These are phyloP conservation scores for Drosophila mauritiana DNA, from an alignment of 1,140 invertebrate species.

Conservation along the genomic window DNA sequence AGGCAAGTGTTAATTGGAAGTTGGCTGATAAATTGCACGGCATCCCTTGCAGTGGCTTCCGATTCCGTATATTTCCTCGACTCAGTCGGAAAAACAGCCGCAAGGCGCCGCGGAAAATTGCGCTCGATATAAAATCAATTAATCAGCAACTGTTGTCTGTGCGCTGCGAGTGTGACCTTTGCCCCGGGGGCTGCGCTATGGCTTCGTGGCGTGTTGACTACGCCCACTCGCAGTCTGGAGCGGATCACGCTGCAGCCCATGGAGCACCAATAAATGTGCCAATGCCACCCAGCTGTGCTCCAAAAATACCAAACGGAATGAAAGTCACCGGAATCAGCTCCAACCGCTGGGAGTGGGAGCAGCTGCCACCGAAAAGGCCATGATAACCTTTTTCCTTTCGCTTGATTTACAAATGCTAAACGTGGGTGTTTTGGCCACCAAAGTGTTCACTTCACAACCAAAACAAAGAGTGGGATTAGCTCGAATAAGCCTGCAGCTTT, in stretches of 20 bases:
- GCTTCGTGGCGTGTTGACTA: conserved; percentile 51
- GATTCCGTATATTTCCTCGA: conserved; percentile 1
- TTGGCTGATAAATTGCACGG: conserved; percentile 39
- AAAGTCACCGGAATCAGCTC: conserved; percentile 19
- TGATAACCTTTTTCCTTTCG: conserved; percentile 55
- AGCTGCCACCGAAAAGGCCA: conserved; percentile 56
- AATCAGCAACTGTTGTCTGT: conserved; percentile 54
- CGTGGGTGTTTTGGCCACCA: conserved; percentile 16
- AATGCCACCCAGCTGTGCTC: conserved; percentile 1
- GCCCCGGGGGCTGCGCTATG: conserved; percentile 40
- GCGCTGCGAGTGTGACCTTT: conserved; percentile 46
- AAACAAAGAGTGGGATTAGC: conserved; percentile 2
- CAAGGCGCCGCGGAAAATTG: conserved; percentile 19
- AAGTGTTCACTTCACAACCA: conserved; percentile 1
- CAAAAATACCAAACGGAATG: conserved; percentile 25
- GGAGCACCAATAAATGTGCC: conserved; percentile 6
- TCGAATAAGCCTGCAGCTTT: conserved; percentile 3
- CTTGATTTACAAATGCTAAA: conserved; percentile 60
- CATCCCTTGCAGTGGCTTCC: conserved; percentile 30
- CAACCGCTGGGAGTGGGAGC: conserved; percentile 50
- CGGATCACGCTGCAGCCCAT: conserved; percentile 21
- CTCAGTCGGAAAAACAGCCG: conserved; percentile 3
- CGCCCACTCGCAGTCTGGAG: conserved; percentile 27
- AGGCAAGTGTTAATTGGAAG: conserved; percentile 61
- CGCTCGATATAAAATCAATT: conserved; percentile 68